These are phyloP conservation scores for Drosophila sp. DNA, from an alignment of 1,140 invertebrate genomes.

Conservation along the genomic window DNA sequence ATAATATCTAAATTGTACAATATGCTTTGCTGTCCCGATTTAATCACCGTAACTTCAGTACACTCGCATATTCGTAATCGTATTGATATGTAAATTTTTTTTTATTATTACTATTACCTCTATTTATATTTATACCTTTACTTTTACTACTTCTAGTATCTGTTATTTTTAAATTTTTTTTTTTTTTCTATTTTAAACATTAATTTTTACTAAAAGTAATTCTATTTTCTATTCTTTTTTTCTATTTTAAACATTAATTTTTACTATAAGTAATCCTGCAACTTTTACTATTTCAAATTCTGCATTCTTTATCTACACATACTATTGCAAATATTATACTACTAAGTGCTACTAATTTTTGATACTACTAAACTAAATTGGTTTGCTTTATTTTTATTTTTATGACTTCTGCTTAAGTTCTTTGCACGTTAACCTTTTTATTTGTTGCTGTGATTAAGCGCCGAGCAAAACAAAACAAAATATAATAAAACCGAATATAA, in stretches of 20 bases:
- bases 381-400: slow-evolving; percentile 9
- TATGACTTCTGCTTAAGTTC: slow-evolving; percentile 43
- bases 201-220: no score
- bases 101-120: no score
- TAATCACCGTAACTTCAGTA: no score
- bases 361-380: slow-evolving; percentile 13
- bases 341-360: slow-evolving; percentile 1
- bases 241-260: no score
- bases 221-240: background rate
- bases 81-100: no score
- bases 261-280: background rate
- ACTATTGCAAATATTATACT: background rate
- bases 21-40: no score
- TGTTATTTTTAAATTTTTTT: no score
- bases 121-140: no score
- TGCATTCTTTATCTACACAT: background rate
- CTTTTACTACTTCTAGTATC: no score
- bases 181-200: no score
- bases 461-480: slow-evolving; percentile 32
- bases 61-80: no score
- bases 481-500: slow-evolving; percentile 34
- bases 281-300: background rate
- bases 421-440: slow-evolving; percentile 66
- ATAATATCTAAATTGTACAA: no score
- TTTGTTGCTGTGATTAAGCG: slow-evolving; percentile 9